A percentile compares a stretch with the other conserved stretches of the same genome.
Evolutionary conservation across 37 sponge, comb jelly and placozoan species (phyloP).

Genomic region (Theonella swinhoei): DNA sequence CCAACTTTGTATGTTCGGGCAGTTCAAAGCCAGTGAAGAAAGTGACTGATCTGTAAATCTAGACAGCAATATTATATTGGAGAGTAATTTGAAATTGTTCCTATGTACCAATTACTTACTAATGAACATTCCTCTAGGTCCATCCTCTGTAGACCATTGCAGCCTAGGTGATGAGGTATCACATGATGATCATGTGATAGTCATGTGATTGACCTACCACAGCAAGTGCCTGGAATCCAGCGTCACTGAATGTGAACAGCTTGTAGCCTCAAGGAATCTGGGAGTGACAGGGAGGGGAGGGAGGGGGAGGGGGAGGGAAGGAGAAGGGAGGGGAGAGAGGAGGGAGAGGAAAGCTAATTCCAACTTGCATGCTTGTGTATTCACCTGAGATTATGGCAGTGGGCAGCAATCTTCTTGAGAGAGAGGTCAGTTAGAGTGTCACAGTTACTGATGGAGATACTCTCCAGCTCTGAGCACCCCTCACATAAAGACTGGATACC

Average conservation of each 20-base stretch:
- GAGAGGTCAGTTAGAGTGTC: constrained; percentile 75
- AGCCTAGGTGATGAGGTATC: constrained; percentile 37
- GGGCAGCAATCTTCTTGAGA: constrained; percentile 66
- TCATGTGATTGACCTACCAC: constrained; percentile 25
- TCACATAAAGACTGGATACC: constrained; percentile 62
- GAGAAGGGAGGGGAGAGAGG: background rate
- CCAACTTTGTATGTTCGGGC: constrained; percentile 84
- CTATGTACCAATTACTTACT: constrained; percentile 46
- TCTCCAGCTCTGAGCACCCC: constrained; percentile 61
- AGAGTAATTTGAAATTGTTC: background rate
- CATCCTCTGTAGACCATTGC: constrained; percentile 57
- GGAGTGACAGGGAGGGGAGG: too few relatives aligned
- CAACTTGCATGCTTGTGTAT: background rate
- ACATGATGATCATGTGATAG: background rate
- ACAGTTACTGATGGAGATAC: constrained; percentile 63
- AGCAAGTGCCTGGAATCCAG: constrained; percentile 71
- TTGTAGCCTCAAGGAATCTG: constrained; percentile 64
- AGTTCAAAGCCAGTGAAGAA: constrained; percentile 68
- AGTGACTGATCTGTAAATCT: constrained; percentile 85
- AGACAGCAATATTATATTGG: too few relatives aligned
- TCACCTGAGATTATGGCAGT: constrained; percentile 65
- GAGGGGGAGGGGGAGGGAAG: background rate
- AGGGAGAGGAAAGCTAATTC: background rate
- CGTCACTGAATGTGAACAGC: constrained; percentile 72
- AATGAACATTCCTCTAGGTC: constrained; percentile 81